Evolutionary conservation across 2,113 vertebrate genomes (phyloP), one percentile per base, ranked within the genome.

Genomic region (Megaptera novaeangliae): DNA sequence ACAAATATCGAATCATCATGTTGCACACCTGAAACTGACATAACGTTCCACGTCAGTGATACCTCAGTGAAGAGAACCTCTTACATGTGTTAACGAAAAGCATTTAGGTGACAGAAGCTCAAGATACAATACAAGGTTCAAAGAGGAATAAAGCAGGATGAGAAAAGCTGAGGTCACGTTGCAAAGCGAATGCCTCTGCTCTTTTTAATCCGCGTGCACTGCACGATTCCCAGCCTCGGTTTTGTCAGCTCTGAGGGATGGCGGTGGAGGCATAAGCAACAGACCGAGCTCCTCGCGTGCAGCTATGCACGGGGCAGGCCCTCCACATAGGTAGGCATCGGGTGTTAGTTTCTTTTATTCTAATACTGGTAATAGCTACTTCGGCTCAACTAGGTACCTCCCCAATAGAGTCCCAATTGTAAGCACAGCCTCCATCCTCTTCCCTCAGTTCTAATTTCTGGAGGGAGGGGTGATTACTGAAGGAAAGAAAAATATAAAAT

Each of bases 251-350:
- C 34, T 55, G 21, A 12, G 14, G 21, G 52, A 14, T 23, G 59
- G 27, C 46, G 13, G 18, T 23, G 14, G 21, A 39, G 31, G 17
- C 2, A 1, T 15, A 11, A 41, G 4, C 18, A 8, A 13, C 59
- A 7, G 5, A 17, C 25, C 2, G 3, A n/a, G n/a, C n/a, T 23
- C 3, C 34, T 13, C 0, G 17, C 44, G 4, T 6, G 39, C 55
- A 59, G 8, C 7, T 14, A 0, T 44, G 59, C 9, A 14, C 5
- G 0, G 0, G 15, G 63, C 49, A 61, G n/a, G 27, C 15, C 11
- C 8, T 57, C 14, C 34, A 6, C 3, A 6, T 12, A 4, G 15
- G 61, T 0, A 52, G 14, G 4, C 3, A 3, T 31, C n/a, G 8
- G 21, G 31, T 44, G n/a, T 13, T n/a, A 36, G 41, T 17, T 6